Evolutionary conservation across 2,797 vertebrate genomes (phyloP).

Genomic region (Anabas testudineus): DNA sequence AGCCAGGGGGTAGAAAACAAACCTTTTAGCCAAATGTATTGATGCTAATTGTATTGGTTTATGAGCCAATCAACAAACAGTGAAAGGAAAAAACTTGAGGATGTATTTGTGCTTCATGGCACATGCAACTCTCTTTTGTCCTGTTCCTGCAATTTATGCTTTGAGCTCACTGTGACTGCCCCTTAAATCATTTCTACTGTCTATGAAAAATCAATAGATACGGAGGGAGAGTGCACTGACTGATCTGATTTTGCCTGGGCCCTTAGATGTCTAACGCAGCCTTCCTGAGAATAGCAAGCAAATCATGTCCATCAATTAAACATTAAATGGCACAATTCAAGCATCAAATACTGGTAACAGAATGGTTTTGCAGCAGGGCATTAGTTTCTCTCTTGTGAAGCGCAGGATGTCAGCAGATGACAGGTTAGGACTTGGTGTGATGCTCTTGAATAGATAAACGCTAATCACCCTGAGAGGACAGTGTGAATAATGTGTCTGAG

Average conservation of each 20-base stretch:
- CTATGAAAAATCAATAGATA: conserved; percentile 66
- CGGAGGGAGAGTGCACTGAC: conserved; percentile 25
- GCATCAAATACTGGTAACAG: not conserved
- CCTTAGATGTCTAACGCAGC: conserved; percentile 7
- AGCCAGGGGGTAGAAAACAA: not conserved
- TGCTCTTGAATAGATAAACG: conserved; percentile 39
- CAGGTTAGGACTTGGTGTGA: conserved; percentile 43
- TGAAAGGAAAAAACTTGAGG: conserved; percentile 7
- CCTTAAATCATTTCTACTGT: conserved; percentile 51
- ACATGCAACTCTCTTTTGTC: conserved; percentile 34
- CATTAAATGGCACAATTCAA: conserved; percentile 23
- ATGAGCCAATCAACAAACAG: not conserved
- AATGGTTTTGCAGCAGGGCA: conserved; percentile 15
- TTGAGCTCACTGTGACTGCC: conserved; percentile 48
- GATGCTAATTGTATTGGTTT: not conserved
- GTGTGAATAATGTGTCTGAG: conserved; percentile 23
- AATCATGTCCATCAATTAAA: conserved; percentile 20
- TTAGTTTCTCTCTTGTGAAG: conserved; percentile 2
- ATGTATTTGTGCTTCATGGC: conserved; percentile 40
- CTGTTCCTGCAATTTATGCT: conserved; percentile 30
- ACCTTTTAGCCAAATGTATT: not conserved
- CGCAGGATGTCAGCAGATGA: not conserved
- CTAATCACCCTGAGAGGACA: conserved; percentile 45
- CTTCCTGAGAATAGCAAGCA: conserved; percentile 19
- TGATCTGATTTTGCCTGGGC: conserved; percentile 37